Evolutionary conservation across 2,888 invertebrate species (phyloP), one percentile per base, ranked within the genome.

Genomic region (Hydrotaea cyrtoneurina): DNA sequence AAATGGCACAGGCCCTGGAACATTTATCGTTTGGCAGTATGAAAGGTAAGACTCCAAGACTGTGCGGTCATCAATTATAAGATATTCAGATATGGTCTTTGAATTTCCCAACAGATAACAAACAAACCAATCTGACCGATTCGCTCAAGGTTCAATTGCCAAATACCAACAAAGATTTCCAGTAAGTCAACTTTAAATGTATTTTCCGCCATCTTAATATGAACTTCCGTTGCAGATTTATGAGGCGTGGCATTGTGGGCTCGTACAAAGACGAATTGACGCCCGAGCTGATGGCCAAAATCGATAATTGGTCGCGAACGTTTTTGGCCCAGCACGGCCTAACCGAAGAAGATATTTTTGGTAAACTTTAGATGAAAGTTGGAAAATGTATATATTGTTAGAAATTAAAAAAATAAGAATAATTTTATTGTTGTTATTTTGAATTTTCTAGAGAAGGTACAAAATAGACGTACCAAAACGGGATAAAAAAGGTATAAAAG

Each of bases 191-290:
- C 3, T 31, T 2, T 2, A 31, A 31, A 31, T n/a, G n/a, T n/a
- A 31, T 31, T 31, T 31, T 31, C 31, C 31, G 7, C n/a, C n/a
- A n/a, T n/a, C n/a, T n/a, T n/a, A n/a, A n/a, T n/a, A n/a, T n/a
- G n/a, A n/a, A n/a, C n/a, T n/a, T n/a, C n/a, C n/a, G 36, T 31
- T 31, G 31, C 31, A 88, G 88, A 72, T 87, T 88, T 50, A 87
- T 87, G 87, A 74, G 88, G 10, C 87, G 86, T 10, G 87, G 87
- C 8, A 79, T 88, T 78, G 80, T 88, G 8, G 88, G 88, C 0
- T 76, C 86, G 0, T 87, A 64, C 64, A 88, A 82, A 21, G 86
- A 88, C 66, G 88, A 89, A 59, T 26, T 88, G 7, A 83, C 74
- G 7, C 39, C 69, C 0, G 78, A 85, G 19, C 46, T 86, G 10